phyloP scores from a whole-genome alignment of 2,797 vertebrate genomes.

The Mastacembelus armatus region DNA sequence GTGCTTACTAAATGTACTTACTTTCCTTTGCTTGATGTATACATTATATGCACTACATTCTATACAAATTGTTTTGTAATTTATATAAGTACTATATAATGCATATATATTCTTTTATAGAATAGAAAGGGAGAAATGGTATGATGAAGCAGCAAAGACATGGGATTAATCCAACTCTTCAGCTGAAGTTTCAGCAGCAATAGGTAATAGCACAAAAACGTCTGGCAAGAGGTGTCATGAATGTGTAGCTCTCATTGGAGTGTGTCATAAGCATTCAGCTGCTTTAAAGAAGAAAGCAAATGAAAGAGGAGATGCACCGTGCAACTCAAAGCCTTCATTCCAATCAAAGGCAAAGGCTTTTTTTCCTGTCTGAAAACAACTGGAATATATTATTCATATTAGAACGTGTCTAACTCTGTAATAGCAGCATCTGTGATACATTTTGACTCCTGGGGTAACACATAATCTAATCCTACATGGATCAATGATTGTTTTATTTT shows the following conservation, averaged over 20 bases:
- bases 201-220: constrained; percentile 44
- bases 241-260: constrained; percentile 36
- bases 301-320: constrained; percentile 37
- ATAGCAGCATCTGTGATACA: constrained; percentile 11
- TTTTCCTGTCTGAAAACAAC: constrained; percentile 39
- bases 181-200: constrained; percentile 23
- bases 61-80: too few relatives aligned
- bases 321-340: constrained; percentile 47
- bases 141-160: neutral
- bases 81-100: too few relatives aligned
- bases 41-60: neutral
- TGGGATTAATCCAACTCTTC: constrained; percentile 20
- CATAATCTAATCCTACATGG: neutral
- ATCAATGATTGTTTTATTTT: too few relatives aligned
- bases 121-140: neutral
- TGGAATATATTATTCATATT: constrained; percentile 42
- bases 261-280: constrained; percentile 45
- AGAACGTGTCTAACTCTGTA: constrained; percentile 49
- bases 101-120: too few relatives aligned
- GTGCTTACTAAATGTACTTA: neutral
- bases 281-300: constrained; percentile 64
- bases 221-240: constrained; percentile 31
- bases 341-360: neutral
- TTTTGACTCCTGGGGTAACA: neutral
- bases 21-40: neutral